Conservation (phyloP, 2,888 invertebrate species). For the Hirudinaria manillensis region DNA sequence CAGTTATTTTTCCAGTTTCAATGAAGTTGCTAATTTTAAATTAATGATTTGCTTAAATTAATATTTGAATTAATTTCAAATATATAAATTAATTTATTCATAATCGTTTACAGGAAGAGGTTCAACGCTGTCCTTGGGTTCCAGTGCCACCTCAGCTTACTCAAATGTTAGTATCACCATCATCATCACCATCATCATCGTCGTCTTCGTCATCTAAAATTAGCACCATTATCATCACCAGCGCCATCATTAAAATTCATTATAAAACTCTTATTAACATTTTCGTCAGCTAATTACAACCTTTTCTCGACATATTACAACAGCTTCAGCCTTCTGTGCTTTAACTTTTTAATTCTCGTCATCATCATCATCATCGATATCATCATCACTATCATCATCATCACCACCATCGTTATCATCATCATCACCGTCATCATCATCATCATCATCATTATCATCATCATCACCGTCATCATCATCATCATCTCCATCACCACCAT, state of each 20-base stretch:
- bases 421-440: slow-evolving; percentile 14
- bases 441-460: not conserved
- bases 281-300: not conserved
- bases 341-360: not conserved
- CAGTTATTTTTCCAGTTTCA: too few relatives aligned
- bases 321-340: too few relatives aligned
- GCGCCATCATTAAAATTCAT: slow-evolving; percentile 10
- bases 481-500: not conserved
- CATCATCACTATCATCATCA: slow-evolving; percentile 20
- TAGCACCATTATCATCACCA: slow-evolving; percentile 19
- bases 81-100: too few relatives aligned
- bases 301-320: too few relatives aligned
- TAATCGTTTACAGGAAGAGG: not conserved
- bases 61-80: too few relatives aligned
- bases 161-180: not conserved
- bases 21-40: too few relatives aligned
- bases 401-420: slow-evolving; percentile 18
- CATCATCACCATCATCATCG: not conserved
- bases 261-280: not conserved
- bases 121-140: slow-evolving; percentile 24
- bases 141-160: slow-evolving; percentile 26
- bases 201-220: slow-evolving; percentile 12
- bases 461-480: slow-evolving; percentile 1
- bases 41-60: too few relatives aligned
- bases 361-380: not conserved